Evolutionary conservation across 2,888 invertebrate genomes (phyloP), one percentile per base, ranked within the genome.

Genomic region (Iphiclides podalirius): DNA sequence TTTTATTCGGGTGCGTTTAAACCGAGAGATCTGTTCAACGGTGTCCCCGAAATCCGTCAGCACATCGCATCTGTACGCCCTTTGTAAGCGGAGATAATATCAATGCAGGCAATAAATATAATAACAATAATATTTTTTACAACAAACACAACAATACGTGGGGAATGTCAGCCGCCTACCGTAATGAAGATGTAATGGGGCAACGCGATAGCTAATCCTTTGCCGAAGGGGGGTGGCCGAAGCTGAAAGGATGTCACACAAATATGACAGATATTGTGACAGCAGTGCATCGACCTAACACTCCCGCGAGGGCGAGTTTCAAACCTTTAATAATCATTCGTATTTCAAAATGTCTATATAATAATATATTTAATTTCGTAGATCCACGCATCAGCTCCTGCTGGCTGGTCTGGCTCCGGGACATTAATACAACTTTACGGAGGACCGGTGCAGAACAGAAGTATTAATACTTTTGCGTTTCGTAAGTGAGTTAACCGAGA

Each of bases 261-360:
- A 81, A 84, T 79, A 85, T 88, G 88, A 88, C 86, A 87, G 86
- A 75, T 88, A 87, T 87, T 86, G 84, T 88, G 87, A 88, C 88
- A 88, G 72, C 84, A 86, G 85, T 84, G 84, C 87, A 86, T 84
- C 82, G 80, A 50, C 17, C 44, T 35, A 44, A 44, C 16, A 15
- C 44, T 36, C 1, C 16, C 17, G 35, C 40, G 47, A 47, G 40
- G 38, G 33, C 35, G 43, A 26, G 4, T 15, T 40, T 46, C 37
- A 33, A 34, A 39, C 31, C 28, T 42, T 11, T 36, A 28, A 39
- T 36, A 42, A 11, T n/a, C n/a, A n/a, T n/a, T n/a, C n/a, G n/a
- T n/a, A n/a, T n/a, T n/a, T n/a, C n/a, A n/a, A n/a, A n/a, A n/a
- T n/a, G n/a, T n/a, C n/a, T n/a, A n/a, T n/a, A n/a, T n/a, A n/a